phyloP scores from a whole-genome alignment of 2,888 invertebrate species.

The Hypolimnas misippus region DNA sequence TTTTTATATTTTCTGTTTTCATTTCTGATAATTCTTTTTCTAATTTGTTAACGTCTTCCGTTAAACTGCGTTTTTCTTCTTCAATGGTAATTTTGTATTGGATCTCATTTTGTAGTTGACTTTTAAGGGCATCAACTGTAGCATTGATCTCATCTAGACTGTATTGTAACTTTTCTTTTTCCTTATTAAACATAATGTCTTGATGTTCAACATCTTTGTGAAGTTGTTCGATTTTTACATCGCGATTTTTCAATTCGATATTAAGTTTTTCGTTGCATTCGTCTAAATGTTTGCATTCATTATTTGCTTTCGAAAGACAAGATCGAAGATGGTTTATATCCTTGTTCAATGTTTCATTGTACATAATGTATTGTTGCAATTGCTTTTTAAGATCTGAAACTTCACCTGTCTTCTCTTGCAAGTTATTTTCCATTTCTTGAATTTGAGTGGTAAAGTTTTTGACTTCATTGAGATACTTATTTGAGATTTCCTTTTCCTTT shows the following conservation, averaged over 20 bases:
- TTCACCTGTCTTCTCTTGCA: constrained; percentile 54
- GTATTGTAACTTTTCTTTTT: constrained; percentile 53
- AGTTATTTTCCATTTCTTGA: constrained; percentile 48
- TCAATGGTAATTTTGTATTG: constrained; percentile 58
- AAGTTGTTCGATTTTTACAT: constrained; percentile 50
- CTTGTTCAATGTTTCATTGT: constrained; percentile 53
- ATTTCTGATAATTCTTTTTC: constrained; percentile 25
- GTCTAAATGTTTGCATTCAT: constrained; percentile 52
- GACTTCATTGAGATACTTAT: constrained; percentile 55
- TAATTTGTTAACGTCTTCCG: constrained; percentile 23
- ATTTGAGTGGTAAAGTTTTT: constrained; percentile 50
- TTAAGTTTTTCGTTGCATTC: constrained; percentile 51
- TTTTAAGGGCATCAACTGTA: constrained; percentile 56
- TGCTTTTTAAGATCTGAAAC: constrained; percentile 51
- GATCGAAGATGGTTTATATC: constrained; percentile 54
- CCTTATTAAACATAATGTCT: constrained; percentile 50
- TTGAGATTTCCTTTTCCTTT: constrained; percentile 58
- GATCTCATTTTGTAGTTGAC: constrained; percentile 63
- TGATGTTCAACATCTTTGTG: constrained; percentile 56
- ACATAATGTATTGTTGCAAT: constrained; percentile 44
- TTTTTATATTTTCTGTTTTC: constrained; percentile 14
- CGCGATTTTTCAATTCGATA: constrained; percentile 54
- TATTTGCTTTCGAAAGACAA: constrained; percentile 48
- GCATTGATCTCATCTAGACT: constrained; percentile 61
- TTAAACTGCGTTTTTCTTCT: constrained; percentile 48